Percentiles rank a stretch among this genome's conserved stretches.
Evolutionary conservation across 2,797 vertebrate genomes (phyloP).

Genomic region (Trichosurus vulpecula): DNA sequence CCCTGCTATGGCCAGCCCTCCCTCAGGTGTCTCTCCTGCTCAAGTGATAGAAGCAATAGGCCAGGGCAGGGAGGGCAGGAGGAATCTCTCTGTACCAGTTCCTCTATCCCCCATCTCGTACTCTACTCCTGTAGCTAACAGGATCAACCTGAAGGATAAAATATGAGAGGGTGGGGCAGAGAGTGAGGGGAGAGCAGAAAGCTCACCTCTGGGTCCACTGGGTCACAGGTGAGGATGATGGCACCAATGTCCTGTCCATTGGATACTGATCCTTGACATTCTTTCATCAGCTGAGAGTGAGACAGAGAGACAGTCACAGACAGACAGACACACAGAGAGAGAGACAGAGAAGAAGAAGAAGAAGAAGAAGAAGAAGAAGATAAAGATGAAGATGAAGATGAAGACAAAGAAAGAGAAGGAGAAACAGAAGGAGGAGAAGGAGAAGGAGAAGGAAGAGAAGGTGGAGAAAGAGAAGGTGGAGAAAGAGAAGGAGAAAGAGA

Average conservation of each 20-base stretch:
- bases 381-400: accelerated
- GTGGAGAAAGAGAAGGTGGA: too few relatives aligned
- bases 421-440: background rate
- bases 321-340: too few relatives aligned
- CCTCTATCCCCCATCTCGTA: too few relatives aligned
- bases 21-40: background rate
- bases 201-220: background rate
- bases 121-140: background rate
- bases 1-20: background rate
- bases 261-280: background rate
- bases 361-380: too few relatives aligned
- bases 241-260: too few relatives aligned
- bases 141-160: background rate
- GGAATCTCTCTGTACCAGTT: background rate
- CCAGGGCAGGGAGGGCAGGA: background rate
- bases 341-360: background rate
- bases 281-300: background rate
- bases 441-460: background rate
- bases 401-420: too few relatives aligned
- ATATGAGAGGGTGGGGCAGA: background rate
- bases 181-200: background rate
- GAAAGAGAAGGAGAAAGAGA: too few relatives aligned
- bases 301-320: background rate
- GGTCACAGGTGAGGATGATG: background rate
- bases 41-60: background rate